Base-by-base conservation (phyloP, 2,888 invertebrate species). In the Cosmia trapezina region DNA sequence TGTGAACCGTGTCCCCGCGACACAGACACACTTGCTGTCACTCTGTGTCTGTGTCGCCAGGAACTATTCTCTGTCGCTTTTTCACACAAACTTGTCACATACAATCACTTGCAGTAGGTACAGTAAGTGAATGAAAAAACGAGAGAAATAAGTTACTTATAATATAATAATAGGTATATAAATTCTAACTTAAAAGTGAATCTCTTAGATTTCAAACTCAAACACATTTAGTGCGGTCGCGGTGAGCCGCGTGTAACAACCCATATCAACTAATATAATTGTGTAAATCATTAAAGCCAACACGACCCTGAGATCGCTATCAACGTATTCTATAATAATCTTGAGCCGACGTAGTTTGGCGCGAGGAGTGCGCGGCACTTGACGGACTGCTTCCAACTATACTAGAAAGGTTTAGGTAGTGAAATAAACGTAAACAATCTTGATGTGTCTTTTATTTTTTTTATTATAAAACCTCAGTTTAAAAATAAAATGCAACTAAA, bases 131-230 rank as follows among this genome's bases (percentile, higher is more conserved):
- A 76, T 78, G 84, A 85, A 86, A 84, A 85, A 86, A 85, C 86
- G 83, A 88, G 71, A 86, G 83, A 82, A 77, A 80, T 53, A 80
- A 78, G 59, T 73, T 72, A 82, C 37, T 69, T 78, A 76, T 56
- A 71, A 68, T 76, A 73, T 59, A 77, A 73, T 76, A 73, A 76
- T 74, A n/a, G n/a, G n/a, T n/a, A 70, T 73, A 83, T 83, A 83
- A 67, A 79, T n/a, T 69, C 78, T 89, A 87, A 75, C 81, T 81
- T 78, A 84, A 87, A 88, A 86, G 83, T 80, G 76, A 91, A 92
- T 93, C 92, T 91, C 91, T 89, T 85, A 91, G 89, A 91, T 90
- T 88, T 87, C 81, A 90, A 90, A 89, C 85, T 74, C 85, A n/a
- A 88, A 80, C 73, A 81, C 73, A 81, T 88, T 93, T 93, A 90